Percentiles rank a stretch among this genome's conserved stretches.
These are phyloP conservation scores for Gerris buenoi DNA, from an alignment of 1,140 invertebrate species.

Conservation along the genomic window DNA sequence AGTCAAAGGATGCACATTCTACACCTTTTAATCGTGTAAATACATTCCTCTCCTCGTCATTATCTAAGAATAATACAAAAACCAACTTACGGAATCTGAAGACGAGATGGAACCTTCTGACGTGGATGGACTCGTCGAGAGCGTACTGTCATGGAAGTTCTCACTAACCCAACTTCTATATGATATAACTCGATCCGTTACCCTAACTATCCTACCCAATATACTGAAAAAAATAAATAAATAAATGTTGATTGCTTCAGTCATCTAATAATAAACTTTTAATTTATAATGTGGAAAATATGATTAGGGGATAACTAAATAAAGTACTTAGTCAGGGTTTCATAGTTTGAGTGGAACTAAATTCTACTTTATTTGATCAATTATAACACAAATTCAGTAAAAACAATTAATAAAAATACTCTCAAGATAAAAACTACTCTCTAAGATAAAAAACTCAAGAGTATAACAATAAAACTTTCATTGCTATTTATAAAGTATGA, in stretches of 20 bases:
- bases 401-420: too few relatives aligned
- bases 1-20: too few relatives aligned
- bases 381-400: too few relatives aligned
- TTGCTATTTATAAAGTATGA: neutral
- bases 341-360: neutral
- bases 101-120: slow-evolving; percentile 15
- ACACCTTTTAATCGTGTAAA: too few relatives aligned
- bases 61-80: neutral
- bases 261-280: neutral
- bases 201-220: slow-evolving; percentile 74
- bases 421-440: too few relatives aligned
- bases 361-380: neutral
- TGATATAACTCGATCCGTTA: slow-evolving; percentile 85
- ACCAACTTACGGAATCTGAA: slow-evolving; percentile 17
- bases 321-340: neutral
- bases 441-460: too few relatives aligned
- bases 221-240: slow-evolving; percentile 39
- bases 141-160: slow-evolving; percentile 34
- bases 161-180: slow-evolving; percentile 65
- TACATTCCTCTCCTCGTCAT: too few relatives aligned
- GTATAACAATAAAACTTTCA: too few relatives aligned
- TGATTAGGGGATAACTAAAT: neutral
- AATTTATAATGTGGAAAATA: neutral
- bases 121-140: slow-evolving; percentile 10
- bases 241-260: neutral